phyloP scores from a whole-genome alignment of 2,797 vertebrate species.

The Oreochromis mossambicus region DNA sequence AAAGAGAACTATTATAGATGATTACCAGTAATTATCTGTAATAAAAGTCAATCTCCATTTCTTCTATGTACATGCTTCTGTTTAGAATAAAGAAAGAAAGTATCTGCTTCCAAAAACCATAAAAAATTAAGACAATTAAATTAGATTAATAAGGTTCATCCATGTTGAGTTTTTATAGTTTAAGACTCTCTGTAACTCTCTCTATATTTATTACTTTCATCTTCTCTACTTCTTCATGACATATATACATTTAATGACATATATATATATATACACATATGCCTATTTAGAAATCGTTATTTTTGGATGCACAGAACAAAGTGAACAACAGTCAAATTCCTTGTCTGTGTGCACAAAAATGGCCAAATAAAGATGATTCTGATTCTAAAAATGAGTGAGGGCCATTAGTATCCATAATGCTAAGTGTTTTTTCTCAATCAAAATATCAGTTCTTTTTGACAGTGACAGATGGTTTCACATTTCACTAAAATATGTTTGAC shows the following conservation, averaged over 20 bases:
- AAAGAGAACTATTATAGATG: not conserved
- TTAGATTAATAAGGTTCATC: not conserved
- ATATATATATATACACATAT: not conserved
- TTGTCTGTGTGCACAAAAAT: not conserved
- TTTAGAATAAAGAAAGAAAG: not conserved
- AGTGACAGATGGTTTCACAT: not conserved
- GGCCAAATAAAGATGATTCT: not conserved
- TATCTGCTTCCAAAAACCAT: not conserved
- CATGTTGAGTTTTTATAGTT: not conserved
- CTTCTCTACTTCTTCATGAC: not conserved
- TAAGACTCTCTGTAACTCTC: not conserved
- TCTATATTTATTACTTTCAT: not conserved
- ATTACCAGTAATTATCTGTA: not conserved
- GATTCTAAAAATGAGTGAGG: not conserved
- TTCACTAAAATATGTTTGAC: not conserved
- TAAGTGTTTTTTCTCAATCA: not conserved
- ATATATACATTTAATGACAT: not conserved
- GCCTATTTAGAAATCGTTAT: too few species aligned
- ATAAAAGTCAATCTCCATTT: not conserved
- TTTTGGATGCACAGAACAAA: too few species aligned
- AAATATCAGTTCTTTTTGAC: not conserved
- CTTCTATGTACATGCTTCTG: not conserved
- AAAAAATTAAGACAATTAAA: not conserved
- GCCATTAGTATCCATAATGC: not conserved
- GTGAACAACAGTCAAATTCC: not conserved